Evolutionary conservation across 2,888 invertebrate genomes (phyloP).

Genomic region (Smittia aterrima): DNA sequence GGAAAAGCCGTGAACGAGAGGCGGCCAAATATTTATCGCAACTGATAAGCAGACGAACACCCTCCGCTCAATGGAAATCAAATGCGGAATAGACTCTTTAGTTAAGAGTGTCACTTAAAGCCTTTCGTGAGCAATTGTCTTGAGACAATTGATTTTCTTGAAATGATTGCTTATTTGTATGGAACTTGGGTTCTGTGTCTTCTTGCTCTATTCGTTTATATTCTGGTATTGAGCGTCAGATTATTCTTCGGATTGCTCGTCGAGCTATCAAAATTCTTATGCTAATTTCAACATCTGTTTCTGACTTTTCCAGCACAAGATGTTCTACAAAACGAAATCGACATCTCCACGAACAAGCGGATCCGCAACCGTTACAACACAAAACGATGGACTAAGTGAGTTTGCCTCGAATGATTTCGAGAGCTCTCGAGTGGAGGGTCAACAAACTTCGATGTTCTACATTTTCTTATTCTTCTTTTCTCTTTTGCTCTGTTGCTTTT

Average conservation of each 20-base stretch:
- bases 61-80: too few relatives aligned
- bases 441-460: slow-evolving; percentile 13
- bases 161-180: slow-evolving; percentile 32
- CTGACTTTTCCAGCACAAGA: slow-evolving; percentile 34
- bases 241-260: not conserved
- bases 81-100: slow-evolving; percentile 1
- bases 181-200: slow-evolving; percentile 23
- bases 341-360: slow-evolving; percentile 3
- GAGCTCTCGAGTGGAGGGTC: not conserved
- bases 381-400: slow-evolving; percentile 34
- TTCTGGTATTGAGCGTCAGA: slow-evolving; percentile 6
- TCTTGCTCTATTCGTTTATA: slow-evolving; percentile 12
- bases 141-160: not conserved
- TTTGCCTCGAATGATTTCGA: not conserved
- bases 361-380: slow-evolving; percentile 22
- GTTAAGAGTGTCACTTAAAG: not conserved
- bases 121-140: not conserved
- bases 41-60: too few relatives aligned
- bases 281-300: not conserved
- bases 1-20: too few relatives aligned
- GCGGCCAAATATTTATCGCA: too few relatives aligned
- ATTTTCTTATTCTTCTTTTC: too few relatives aligned
- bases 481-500: not conserved
- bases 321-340: slow-evolving; percentile 40
- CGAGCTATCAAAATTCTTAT: slow-evolving; percentile 2